Evolutionary conservation across 2,113 vertebrate genomes (phyloP).

Genomic region (Laticauda laticaudata): DNA sequence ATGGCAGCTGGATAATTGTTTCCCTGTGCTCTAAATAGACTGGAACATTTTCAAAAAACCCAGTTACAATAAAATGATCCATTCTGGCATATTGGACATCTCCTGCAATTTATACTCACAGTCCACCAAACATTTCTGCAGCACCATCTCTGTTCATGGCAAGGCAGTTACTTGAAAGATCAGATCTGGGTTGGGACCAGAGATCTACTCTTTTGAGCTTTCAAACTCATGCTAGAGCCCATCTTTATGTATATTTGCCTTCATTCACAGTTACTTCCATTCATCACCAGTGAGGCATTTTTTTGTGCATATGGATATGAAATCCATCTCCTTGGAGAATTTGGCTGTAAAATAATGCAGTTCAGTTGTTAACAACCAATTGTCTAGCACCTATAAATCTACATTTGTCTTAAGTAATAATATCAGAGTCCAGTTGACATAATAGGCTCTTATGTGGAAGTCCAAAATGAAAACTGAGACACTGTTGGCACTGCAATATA

Average conservation of each 20-base stretch:
- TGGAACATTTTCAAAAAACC: slow-evolving; percentile 29
- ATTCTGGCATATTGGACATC: slow-evolving; percentile 34
- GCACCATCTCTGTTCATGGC: slow-evolving; percentile 5
- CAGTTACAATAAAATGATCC: slow-evolving; percentile 52
- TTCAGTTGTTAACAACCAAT: slow-evolving; percentile 1
- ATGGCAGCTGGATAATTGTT: neutral
- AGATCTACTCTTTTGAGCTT: neutral
- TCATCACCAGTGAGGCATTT: neutral
- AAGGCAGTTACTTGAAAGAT: slow-evolving; percentile 45
- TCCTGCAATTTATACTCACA: slow-evolving; percentile 48
- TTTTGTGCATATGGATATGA: neutral
- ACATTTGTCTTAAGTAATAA: neutral
- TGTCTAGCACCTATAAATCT: neutral
- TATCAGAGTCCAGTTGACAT: neutral
- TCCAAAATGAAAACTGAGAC: neutral
- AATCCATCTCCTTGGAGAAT: slow-evolving; percentile 5
- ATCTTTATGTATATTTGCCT: neutral
- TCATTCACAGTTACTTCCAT: neutral
- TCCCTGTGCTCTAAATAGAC: slow-evolving; percentile 4
- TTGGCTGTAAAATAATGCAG: slow-evolving; percentile 44
- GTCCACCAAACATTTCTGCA: neutral
- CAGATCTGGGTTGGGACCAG: neutral
- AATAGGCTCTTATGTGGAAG: neutral
- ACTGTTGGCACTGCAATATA: neutral
- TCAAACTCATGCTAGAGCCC: neutral